Conservation (phyloP, 2,113 vertebrate species). For the Hassar affinis region DNA sequence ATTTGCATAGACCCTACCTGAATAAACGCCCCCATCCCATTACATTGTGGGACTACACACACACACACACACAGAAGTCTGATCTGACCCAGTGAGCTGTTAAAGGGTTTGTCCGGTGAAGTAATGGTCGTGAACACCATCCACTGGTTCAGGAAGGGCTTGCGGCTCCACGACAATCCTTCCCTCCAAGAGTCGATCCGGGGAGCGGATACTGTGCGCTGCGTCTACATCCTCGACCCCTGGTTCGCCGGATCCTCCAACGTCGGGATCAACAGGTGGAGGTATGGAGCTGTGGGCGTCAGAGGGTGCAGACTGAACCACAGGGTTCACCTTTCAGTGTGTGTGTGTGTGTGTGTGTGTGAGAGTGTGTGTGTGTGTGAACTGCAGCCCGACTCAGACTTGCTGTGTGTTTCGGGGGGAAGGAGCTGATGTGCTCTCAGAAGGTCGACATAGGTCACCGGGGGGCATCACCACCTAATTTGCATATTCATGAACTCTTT, state of each 20-base stretch:
- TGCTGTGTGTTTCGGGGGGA: not conserved
- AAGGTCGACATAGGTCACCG: not conserved
- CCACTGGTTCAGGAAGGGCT: conserved; percentile 98
- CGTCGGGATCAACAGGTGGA: conserved; percentile 98
- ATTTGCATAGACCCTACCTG: not conserved
- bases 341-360: too few relatives aligned
- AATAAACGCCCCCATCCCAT: not conserved
- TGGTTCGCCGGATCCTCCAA: conserved; percentile 99
- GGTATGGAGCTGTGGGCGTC: conserved; percentile 71
- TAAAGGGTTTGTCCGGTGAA: conserved; percentile 63
- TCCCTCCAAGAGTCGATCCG: conserved; percentile 86
- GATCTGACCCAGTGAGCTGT: not conserved
- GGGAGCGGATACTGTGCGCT: conserved; percentile 88
- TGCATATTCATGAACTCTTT: not conserved
- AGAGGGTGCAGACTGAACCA: too few relatives aligned
- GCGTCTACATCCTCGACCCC: conserved; percentile 96
- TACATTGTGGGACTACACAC: conserved; percentile 9
- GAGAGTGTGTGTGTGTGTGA: too few relatives aligned
- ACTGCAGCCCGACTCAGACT: not conserved
- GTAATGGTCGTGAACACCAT: conserved; percentile 93
- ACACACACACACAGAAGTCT: not conserved
- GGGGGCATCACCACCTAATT: not conserved
- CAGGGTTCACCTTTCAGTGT: too few relatives aligned
- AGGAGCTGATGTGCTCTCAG: too few relatives aligned
- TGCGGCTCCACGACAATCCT: conserved; percentile 97